Conservation (phyloP, 1,140 invertebrate species). For the Drosophila mauritiana region DNA sequence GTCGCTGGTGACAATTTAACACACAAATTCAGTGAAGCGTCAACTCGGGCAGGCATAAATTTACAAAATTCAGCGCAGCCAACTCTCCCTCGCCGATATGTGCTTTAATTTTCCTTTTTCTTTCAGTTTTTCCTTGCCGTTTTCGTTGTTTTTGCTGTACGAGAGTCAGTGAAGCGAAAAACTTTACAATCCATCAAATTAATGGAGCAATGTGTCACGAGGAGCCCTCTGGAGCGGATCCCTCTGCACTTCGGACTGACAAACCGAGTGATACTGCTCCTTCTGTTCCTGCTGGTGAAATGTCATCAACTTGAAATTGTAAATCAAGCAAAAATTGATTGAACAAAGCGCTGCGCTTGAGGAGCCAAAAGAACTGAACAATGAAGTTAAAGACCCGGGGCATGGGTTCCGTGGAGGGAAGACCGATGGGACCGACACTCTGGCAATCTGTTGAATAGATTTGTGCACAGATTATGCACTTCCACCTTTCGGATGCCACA, state of each 20-base stretch:
- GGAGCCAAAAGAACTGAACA: conserved; percentile 42
- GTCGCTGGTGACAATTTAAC: conserved; percentile 75
- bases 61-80: conserved; percentile 50
- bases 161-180: conserved; percentile 74
- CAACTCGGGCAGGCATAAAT: conserved; percentile 76
- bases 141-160: conserved; percentile 28
- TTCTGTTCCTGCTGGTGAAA: conserved; percentile 51
- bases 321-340: conserved; percentile 78
- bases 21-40: conserved; percentile 77
- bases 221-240: conserved; percentile 39
- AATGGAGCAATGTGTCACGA: conserved; percentile 82
- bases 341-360: conserved; percentile 59
- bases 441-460: conserved; percentile 60
- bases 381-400: conserved; percentile 44
- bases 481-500: conserved; percentile 7
- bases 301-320: conserved; percentile 77
- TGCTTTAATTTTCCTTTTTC: conserved; percentile 74
- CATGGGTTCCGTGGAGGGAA: background rate
- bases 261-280: conserved; percentile 35
- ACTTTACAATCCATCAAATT: conserved; percentile 84
- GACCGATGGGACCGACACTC: conserved; percentile 10
- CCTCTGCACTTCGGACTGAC: conserved; percentile 21
- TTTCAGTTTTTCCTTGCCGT: conserved; percentile 54
- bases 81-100: conserved; percentile 30
- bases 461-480: conserved; percentile 54